A percentile compares a stretch with the other conserved stretches of the same genome.
These are phyloP conservation scores for Hippocampus guttulatus DNA, from an alignment of 2,113 vertebrate genomes.

Conservation along the genomic window DNA sequence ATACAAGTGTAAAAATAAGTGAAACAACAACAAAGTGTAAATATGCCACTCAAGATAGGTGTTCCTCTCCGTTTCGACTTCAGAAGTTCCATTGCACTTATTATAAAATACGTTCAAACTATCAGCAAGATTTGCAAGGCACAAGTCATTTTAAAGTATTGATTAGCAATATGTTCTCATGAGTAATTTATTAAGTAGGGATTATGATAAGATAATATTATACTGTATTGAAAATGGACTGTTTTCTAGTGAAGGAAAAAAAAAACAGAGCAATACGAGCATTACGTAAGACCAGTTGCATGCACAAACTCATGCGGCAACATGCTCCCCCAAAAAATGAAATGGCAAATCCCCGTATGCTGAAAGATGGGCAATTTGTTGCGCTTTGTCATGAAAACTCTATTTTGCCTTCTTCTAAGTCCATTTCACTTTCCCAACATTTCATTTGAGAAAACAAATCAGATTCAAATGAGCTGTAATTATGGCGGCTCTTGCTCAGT, in stretches of 20 bases:
- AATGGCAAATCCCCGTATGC: background rate
- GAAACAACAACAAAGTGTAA: background rate
- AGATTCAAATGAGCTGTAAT: background rate
- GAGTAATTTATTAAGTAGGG: background rate
- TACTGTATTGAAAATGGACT: background rate
- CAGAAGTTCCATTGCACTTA: background rate
- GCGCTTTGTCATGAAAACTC: background rate
- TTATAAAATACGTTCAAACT: background rate
- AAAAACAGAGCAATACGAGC: background rate
- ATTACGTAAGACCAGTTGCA: background rate
- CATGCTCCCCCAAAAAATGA: background rate
- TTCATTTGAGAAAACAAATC: background rate
- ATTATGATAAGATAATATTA: background rate
- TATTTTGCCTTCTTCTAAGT: background rate
- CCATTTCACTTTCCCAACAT: background rate
- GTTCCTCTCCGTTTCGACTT: background rate
- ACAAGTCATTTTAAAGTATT: background rate
- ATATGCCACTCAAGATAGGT: background rate
- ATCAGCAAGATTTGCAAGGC: background rate
- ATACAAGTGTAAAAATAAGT: too few relatives aligned
- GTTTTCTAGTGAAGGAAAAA: background rate
- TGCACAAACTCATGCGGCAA: background rate
- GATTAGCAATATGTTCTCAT: constrained; percentile 4
- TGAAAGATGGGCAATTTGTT: background rate
- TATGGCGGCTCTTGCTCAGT: background rate